Evolutionary conservation across 2,113 vertebrate genomes (phyloP), one percentile per base, ranked within the genome.

Genomic region (Oplegnathus fasciatus): DNA sequence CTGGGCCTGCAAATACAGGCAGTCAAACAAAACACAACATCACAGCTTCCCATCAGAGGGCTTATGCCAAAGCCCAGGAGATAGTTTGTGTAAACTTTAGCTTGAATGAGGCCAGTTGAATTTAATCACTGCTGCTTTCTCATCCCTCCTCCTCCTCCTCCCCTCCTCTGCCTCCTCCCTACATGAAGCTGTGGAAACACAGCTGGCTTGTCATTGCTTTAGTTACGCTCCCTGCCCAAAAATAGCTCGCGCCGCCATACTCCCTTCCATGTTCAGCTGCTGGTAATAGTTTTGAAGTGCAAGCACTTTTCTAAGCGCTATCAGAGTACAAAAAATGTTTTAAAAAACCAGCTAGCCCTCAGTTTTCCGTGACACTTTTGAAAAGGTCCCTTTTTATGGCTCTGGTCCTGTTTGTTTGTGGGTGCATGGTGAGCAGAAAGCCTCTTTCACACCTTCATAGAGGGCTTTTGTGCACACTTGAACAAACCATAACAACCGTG

Each of bases 351-450:
- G 65, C 48, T 4, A 26, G 46, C 69, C 42, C n/a, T 75, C 75
- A 75, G 84, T 28, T 70, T 55, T 55, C 28, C 74, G 24, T 32
- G 26, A 54, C 0, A 5, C 52, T 57, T 80, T 71, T 80, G 8
- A 83, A 89, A 89, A 76, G 68, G 66, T 8, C 44, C 62, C 48
- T 64, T 71, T 88, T 85, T 60, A 62, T 62, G 72, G 52, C 68
- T 64, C 75, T 80, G 74, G 70, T 92, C 83, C 69, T 92, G 89
- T 93, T 90, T 94, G 88, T 86, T 93, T 93, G 91, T 83, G 87
- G 74, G 24, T 50, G 70, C n/a, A 14, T 34, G 78, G 42, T 4
- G 7, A 57, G 48, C 66, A 83, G 76, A 93, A 89, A 73, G 87
- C 40, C 80, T 80, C 88, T 89, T 88, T 90, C 80, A 87, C 66